Conservation (phyloP, 1,140 invertebrate genomes). For the Drosophila nasuta region DNA sequence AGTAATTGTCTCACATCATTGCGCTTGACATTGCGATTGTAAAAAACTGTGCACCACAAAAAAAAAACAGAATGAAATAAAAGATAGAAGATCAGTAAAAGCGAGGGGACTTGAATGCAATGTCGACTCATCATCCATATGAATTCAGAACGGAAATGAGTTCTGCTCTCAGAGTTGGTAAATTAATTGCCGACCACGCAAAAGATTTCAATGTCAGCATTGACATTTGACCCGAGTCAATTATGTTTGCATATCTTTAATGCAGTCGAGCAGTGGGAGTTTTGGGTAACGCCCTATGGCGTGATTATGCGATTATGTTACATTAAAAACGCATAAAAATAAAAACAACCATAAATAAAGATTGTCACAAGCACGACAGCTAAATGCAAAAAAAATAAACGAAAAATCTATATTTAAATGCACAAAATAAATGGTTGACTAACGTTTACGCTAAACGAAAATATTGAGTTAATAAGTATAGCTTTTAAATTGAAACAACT, state of each 20-base stretch:
- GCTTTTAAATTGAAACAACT: neutral
- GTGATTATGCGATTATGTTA: slow-evolving; percentile 52
- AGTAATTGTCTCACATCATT: slow-evolving; percentile 76
- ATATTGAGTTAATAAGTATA: neutral
- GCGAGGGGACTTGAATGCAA: slow-evolving; percentile 21
- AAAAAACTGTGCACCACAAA: neutral
- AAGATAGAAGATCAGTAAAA: slow-evolving; percentile 31
- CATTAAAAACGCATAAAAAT: slow-evolving; percentile 70
- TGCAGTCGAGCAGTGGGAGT: neutral
- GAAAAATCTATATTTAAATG: neutral
- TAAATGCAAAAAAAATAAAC: slow-evolving; percentile 52
- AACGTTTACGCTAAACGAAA: neutral
- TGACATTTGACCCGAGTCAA: slow-evolving; percentile 63
- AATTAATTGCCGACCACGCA: slow-evolving; percentile 69
- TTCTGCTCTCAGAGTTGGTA: slow-evolving; percentile 44
- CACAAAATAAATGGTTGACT: neutral
- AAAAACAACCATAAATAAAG: slow-evolving; percentile 62
- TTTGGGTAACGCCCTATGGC: slow-evolving; percentile 23
- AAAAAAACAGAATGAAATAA: neutral
- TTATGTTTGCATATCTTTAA: slow-evolving; percentile 31
- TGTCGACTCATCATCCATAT: neutral
- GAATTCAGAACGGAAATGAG: slow-evolving; percentile 64
- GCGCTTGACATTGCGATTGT: slow-evolving; percentile 70
- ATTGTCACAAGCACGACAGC: slow-evolving; percentile 55
- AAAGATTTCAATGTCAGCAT: slow-evolving; percentile 37